Evolutionary conservation across 2,113 vertebrate genomes (phyloP).

Genomic region (Rissa tridactyla): DNA sequence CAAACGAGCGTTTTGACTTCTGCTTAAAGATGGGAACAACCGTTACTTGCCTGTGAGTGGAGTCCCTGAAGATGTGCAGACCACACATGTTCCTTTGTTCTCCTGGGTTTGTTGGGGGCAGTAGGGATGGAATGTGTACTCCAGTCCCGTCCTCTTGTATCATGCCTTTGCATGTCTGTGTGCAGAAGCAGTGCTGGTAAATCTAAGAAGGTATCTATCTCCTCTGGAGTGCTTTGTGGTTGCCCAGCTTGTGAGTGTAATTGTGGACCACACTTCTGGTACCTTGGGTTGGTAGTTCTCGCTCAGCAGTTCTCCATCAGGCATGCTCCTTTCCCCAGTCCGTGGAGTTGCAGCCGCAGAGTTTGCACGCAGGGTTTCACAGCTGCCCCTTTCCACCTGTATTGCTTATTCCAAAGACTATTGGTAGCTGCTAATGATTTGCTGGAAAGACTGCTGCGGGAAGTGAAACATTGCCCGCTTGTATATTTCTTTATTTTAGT

Average conservation of each 20-base stretch:
- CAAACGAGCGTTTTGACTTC: neutral
- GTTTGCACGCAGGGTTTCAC: neutral
- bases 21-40: neutral
- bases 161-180: fast-evolving
- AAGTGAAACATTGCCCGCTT: neutral
- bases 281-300: neutral
- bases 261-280: neutral
- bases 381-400: neutral
- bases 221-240: neutral
- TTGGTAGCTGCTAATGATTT: neutral
- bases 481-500: slow-evolving; percentile 7
- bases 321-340: neutral
- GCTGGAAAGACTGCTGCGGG: neutral
- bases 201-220: neutral
- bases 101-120: neutral
- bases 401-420: neutral
- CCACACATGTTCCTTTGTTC: fast-evolving
- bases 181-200: neutral
- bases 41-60: neutral
- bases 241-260: neutral
- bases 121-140: neutral
- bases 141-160: too few species aligned
- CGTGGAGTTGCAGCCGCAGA: neutral
- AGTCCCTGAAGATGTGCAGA: neutral
- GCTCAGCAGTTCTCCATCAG: fast-evolving